Conservation (phyloP, 2,113 vertebrate genomes). For the Atrichornis clamosus region DNA sequence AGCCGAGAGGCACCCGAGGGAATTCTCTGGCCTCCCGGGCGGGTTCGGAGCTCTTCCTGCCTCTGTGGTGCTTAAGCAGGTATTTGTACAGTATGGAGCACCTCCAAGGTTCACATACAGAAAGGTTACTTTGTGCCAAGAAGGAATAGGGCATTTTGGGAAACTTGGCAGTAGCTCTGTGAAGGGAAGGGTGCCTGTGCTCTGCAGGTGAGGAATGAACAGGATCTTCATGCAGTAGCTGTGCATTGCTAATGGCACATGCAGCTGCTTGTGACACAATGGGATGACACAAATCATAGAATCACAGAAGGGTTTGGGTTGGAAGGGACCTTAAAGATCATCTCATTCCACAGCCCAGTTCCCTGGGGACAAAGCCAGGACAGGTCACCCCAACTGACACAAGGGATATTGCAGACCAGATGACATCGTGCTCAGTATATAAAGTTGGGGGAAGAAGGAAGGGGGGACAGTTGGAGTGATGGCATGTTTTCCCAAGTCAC, state of each 20-base stretch:
- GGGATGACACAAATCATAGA: not conserved
- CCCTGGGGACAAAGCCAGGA: not conserved
- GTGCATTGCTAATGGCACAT: fast-evolving
- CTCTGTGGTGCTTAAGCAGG: fast-evolving
- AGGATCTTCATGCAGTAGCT: fast-evolving
- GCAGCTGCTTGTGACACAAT: not conserved
- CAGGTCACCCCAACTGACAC: not conserved
- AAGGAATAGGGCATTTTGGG: not conserved
- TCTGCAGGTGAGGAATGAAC: not conserved
- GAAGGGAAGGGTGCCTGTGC: not conserved
- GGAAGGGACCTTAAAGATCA: not conserved
- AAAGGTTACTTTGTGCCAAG: not conserved
- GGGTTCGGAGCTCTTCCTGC: fast-evolving
- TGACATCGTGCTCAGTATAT: not conserved
- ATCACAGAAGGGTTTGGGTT: not conserved
- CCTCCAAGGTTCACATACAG: fast-evolving
- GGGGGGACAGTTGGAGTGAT: not conserved
- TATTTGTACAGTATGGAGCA: not conserved
- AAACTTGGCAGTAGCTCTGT: not conserved
- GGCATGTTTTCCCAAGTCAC: not conserved
- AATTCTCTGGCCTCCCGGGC: not conserved
- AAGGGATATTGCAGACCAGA: not conserved
- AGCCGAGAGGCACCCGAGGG: no score
- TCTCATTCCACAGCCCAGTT: no score
- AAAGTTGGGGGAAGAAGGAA: no score